Conservation (phyloP, 2,888 invertebrate genomes). For the Harpalus rubripes region DNA sequence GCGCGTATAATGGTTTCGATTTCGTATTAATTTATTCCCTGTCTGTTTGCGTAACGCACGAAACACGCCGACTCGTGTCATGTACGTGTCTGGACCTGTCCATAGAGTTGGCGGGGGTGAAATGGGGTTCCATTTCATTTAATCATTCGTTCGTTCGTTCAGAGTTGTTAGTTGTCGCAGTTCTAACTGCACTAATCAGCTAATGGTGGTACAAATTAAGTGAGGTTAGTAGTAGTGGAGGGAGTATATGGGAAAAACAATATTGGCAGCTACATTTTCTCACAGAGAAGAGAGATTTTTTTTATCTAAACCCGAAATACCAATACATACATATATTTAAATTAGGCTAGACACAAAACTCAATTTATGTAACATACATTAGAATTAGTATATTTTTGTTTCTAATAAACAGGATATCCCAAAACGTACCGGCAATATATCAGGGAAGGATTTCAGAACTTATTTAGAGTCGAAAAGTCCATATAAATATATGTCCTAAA, state of each 20-base stretch:
- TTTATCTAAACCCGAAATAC: too few relatives aligned
- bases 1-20: slow-evolving; percentile 72
- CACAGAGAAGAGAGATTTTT: not conserved
- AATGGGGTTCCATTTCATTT: slow-evolving; percentile 62
- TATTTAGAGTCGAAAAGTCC: too few relatives aligned
- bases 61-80: slow-evolving; percentile 53
- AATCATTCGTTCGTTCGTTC: slow-evolving; percentile 29
- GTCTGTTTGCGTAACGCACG: slow-evolving; percentile 62
- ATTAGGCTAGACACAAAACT: too few relatives aligned
- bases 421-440: too few relatives aligned
- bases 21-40: slow-evolving; percentile 72
- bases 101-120: not conserved
- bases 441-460: too few relatives aligned
- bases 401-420: too few relatives aligned
- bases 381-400: too few relatives aligned
- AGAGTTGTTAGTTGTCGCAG: slow-evolving; percentile 41
- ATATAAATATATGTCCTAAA: too few relatives aligned
- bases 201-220: slow-evolving; percentile 72
- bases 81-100: slow-evolving; percentile 66
- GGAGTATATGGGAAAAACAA: not conserved
- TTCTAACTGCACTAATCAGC: slow-evolving; percentile 70
- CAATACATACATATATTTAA: too few relatives aligned
- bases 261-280: not conserved
- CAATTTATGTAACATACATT: too few relatives aligned
- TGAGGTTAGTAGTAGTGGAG: not conserved